Evolutionary conservation across 2,113 vertebrate species (phyloP), one percentile per base, ranked within the genome.

Genomic region (Melanotaenia duboulayi): DNA sequence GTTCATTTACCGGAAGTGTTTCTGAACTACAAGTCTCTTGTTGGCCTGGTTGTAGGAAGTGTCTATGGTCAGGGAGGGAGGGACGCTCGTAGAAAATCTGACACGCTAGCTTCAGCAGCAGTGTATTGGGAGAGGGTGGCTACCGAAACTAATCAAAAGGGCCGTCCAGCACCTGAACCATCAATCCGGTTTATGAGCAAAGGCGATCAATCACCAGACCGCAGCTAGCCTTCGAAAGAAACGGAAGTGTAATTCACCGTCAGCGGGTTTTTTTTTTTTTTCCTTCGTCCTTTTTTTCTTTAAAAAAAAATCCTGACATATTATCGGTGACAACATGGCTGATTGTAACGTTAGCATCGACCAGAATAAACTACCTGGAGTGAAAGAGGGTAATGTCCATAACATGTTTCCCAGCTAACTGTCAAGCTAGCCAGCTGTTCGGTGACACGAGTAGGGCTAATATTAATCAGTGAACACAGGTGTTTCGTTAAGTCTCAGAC

Each of bases 341-440:
- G 93, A 94, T 80, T 90, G 84, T 90, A 79, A 88, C 87, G 40
- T 93, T 75, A 93, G 88, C 90, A 93, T 95, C 85, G 94, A 95
- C 87, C 79, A 94, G 87, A 90, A 94, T 10, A 93, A 89, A 61
- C 92, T 95, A 81, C 94, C 94, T 64, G 93, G 93, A 91, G 94
- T 95, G 40, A 95, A 94, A 93, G 93, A 94, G 81, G 93, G 94
- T 95, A 91, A 93, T 66, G 84, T 86, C 66, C 40, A 68, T 37
- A 25, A 71, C 35, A 44, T 56, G 23, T 80, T 80, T 62, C 25
- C 57, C 28, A 22, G 48, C 24, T 69, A 60, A 2, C 42, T 73
- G 16, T 52, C 25, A 78, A 67, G 5, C 12, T n/a, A 69, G 80
- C 52, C 72, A 59, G 48, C 16, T 24, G 70, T 62, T 56, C 52